phyloP scores from a whole-genome alignment of 2,797 vertebrate species.

The Trachops cirrhosus region DNA sequence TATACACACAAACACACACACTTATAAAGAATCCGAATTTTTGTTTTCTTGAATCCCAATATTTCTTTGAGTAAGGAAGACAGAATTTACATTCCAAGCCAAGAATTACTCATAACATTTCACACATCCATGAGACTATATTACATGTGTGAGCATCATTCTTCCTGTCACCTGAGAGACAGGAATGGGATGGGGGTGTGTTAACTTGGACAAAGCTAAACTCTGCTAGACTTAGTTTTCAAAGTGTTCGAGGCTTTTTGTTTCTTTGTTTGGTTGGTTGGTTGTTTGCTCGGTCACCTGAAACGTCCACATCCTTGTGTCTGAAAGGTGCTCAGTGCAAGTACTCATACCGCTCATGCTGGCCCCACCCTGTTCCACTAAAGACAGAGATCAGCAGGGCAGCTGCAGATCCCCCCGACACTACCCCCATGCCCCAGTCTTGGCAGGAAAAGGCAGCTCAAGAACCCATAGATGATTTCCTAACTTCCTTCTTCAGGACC shows the following conservation, averaged over 20 bases:
- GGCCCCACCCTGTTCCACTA: not conserved
- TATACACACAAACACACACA: not conserved
- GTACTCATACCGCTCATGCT: accelerated
- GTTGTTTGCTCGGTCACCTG: not conserved
- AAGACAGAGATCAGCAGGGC: not conserved
- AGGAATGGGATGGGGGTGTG: not conserved
- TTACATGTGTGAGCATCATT: accelerated
- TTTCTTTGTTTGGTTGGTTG: not conserved
- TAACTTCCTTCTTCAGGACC: not conserved
- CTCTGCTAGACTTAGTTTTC: not conserved
- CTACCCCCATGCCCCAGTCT: not conserved
- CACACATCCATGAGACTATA: not conserved
- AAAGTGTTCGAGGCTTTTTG: not conserved
- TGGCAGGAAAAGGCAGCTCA: not conserved
- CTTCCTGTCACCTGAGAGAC: not conserved
- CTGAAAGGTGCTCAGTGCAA: not conserved
- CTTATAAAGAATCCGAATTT: not conserved
- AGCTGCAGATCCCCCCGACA: not conserved
- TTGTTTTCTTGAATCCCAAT: not conserved
- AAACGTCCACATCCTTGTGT: not conserved
- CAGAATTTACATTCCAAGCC: not conserved
- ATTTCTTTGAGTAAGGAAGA: not conserved
- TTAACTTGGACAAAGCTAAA: not conserved
- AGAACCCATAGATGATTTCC: not conserved
- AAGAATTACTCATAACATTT: not conserved